Base-by-base conservation (phyloP, 2,888 invertebrate genomes). In the Hemicrepidius hirtus region DNA sequence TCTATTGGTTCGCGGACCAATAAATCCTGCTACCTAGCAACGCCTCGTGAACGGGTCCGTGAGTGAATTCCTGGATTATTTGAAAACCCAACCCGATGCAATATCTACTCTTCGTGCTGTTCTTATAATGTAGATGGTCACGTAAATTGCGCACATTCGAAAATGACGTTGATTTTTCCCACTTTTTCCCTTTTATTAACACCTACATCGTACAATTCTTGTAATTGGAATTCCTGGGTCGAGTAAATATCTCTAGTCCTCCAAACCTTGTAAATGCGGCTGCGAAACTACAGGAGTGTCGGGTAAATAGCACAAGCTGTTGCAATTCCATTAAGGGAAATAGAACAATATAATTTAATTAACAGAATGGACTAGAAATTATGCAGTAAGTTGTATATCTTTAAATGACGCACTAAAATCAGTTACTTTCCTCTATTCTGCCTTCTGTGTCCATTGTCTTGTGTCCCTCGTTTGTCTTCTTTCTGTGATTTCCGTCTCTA, bases 41-140 rank as follows among this genome's bases (percentile, higher is more conserved):
- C 53, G 18, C 55, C 21, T 50, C 40, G 24, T 9, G 49, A 53
- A 53, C 35, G 24, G 65, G 13, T 53, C 53, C 24, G n/a, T 41
- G 64, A 64, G 24, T 55, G 55, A 66, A 66, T 66, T 66, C 66
- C 40, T 32, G 66, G 66, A 66, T 66, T 66, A 66, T 66, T 66
- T 55, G 66, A 66, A 66, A 66, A 66, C 41, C 66, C 46, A n/a
- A 5, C 65, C 46, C 32, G 35, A 53, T 53, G 66, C 53, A 53
- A 49, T 66, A 66, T 66, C 53, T 53, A 41, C 37, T n/a, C 41
- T 60, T 41, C 37, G 41, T 40, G 40, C 60, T 60, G 60, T 24
- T 60, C 60, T 57, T 57, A 37, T 57, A 18, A 24, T 55, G 12
- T 13, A 13, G 44, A 41, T 44, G 60, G 28, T 60, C 60, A 60